phyloP scores from a whole-genome alignment of 2,888 invertebrate genomes.

The Gastrophysa polygoni region DNA sequence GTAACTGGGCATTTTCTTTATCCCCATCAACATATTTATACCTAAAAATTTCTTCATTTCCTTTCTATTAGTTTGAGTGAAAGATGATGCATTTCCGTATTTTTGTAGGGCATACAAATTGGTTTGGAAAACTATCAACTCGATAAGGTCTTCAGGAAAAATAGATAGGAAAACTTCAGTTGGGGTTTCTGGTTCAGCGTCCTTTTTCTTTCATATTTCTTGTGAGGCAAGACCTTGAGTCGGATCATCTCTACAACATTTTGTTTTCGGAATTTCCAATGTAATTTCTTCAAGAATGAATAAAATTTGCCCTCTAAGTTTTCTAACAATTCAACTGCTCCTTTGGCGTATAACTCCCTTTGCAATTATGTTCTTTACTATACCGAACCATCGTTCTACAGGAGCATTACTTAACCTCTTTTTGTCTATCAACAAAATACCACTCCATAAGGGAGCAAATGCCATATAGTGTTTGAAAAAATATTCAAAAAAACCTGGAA shows the following conservation, averaged over 20 bases:
- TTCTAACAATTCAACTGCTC: slow-evolving; percentile 8
- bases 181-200: slow-evolving; percentile 8
- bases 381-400: slow-evolving; percentile 15
- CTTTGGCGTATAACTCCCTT: slow-evolving; percentile 7
- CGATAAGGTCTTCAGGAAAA: too few species aligned
- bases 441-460: slow-evolving; percentile 11
- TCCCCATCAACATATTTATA: slow-evolving; percentile 42
- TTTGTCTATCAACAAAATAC: not conserved
- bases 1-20: slow-evolving; percentile 37
- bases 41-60: slow-evolving; percentile 36
- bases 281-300: slow-evolving; percentile 1
- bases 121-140: too few species aligned
- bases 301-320: slow-evolving; percentile 11
- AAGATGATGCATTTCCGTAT: slow-evolving; percentile 6
- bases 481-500: not conserved
- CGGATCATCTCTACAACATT: not conserved
- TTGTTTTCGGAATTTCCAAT: not conserved
- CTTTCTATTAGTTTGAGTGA: slow-evolving; percentile 22
- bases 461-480: slow-evolving; percentile 1
- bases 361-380: slow-evolving; percentile 9
- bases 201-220: slow-evolving; percentile 11
- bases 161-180: slow-evolving; percentile 11
- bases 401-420: slow-evolving; percentile 14
- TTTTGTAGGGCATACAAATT: too few species aligned
- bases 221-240: slow-evolving; percentile 10